A percentile compares a stretch with the other conserved stretches of the same genome.
Evolutionary conservation across 2,888 invertebrate genomes (phyloP).

Genomic region (Napeogenes sylphis): DNA sequence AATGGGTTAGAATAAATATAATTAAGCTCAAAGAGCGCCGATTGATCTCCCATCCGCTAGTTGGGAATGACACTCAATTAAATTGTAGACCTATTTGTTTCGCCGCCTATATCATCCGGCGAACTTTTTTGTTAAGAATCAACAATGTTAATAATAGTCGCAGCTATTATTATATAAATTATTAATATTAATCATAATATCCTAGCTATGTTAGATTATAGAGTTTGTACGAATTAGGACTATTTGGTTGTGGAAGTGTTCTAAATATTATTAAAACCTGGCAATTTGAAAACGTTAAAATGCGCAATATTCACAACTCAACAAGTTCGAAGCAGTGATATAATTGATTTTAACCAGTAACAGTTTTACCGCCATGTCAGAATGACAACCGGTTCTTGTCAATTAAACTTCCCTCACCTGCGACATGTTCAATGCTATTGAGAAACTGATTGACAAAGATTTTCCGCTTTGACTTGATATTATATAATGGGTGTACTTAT

Average conservation of each 20-base stretch:
- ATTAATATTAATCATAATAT: too few species aligned
- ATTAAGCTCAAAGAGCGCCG: slow-evolving; percentile 70
- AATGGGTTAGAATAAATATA: slow-evolving; percentile 70
- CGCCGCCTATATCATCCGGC: background rate
- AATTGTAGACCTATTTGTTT: slow-evolving; percentile 34
- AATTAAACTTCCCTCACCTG: slow-evolving; percentile 32
- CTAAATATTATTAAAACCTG: too few species aligned
- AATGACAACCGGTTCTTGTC: slow-evolving; percentile 30
- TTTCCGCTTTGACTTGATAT: background rate
- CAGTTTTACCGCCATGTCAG: slow-evolving; percentile 40
- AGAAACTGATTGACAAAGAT: slow-evolving; percentile 4
- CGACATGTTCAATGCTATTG: slow-evolving; percentile 19
- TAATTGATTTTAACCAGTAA: slow-evolving; percentile 41
- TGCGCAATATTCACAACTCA: slow-evolving; percentile 17
- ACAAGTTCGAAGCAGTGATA: slow-evolving; percentile 26
- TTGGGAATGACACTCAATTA: slow-evolving; percentile 64
- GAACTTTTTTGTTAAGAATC: too few species aligned
- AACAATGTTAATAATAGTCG: too few species aligned
- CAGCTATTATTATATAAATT: too few species aligned
- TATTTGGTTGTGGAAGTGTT: too few species aligned
- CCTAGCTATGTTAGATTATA: too few species aligned
- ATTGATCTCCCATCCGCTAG: slow-evolving; percentile 58
- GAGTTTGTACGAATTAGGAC: too few species aligned
- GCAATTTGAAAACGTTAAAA: slow-evolving; percentile 12
- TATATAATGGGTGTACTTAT: background rate